These are phyloP conservation scores for Blastomussa wellsi DNA, from an alignment of 92 coral and sea anemone species.

Conservation along the genomic window DNA sequence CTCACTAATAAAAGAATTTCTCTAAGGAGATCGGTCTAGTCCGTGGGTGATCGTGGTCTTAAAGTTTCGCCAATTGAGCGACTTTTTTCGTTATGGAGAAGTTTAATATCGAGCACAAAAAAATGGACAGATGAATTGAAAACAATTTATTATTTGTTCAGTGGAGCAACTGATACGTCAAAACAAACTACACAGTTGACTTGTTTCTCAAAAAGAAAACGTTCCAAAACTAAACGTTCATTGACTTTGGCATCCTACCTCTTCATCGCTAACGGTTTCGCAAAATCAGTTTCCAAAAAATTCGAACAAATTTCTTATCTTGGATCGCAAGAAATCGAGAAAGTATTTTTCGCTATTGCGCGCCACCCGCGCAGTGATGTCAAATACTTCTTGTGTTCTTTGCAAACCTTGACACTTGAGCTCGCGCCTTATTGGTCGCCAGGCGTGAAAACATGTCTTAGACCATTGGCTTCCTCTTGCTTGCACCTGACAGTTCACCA, in stretches of 20 bases:
- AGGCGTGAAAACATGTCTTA: conserved; percentile 49
- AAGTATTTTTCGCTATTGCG: conserved; percentile 14
- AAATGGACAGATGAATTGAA: not conserved
- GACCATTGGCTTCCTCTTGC: conserved; percentile 63
- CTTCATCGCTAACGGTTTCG: not conserved
- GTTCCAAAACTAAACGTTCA: not conserved
- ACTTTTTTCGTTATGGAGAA: not conserved
- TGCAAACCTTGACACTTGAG: conserved; percentile 25
- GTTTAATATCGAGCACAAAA: not conserved
- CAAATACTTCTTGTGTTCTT: conserved; percentile 27
- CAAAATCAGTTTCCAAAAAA: not conserved
- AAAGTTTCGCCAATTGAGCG: not conserved
- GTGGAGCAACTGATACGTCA: conserved; percentile 55
- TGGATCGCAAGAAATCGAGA: conserved; percentile 2
- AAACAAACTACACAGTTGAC: conserved; percentile 68
- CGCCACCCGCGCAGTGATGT: conserved; percentile 34
- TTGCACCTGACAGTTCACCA: conserved; percentile 57
- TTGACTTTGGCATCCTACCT: not conserved
- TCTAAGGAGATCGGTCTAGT: not conserved
- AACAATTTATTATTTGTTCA: conserved; percentile 51
- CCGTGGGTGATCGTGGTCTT: not conserved
- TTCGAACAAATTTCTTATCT: not conserved
- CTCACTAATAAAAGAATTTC: not conserved
- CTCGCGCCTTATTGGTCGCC: conserved; percentile 62
- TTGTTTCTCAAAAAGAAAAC: conserved; percentile 42